Base-by-base conservation (phyloP, 2,113 vertebrate species). In the Nibea coibor region DNA sequence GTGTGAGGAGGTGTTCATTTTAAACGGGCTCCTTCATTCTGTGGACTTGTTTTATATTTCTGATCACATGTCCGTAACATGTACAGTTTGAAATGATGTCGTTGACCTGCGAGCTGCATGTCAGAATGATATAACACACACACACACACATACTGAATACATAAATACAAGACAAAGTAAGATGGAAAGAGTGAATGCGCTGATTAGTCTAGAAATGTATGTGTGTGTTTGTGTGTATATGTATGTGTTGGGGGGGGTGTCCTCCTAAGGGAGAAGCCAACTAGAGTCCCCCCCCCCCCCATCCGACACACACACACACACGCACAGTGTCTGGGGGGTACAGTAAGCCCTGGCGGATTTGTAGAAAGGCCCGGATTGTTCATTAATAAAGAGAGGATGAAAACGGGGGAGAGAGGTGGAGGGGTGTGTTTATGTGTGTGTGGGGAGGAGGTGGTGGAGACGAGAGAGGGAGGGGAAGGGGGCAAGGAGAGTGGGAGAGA, bases 341-440 rank as follows among this genome's bases (percentile, higher is more conserved):
- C 83, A 72, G 75, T 88, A 89, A 93, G 82, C 84, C 90, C 90
- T 16, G 22, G 80, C 83, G 82, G 48, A 89, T 92, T 93, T 93
- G 83, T 81, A 88, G 89, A 93, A 94, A 95, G 93, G 84, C 88
- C 88, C 56, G 79, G 80, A 94, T 93, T 93, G 88, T 96, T 95
- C 93, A 94, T 94, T 96, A 83, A 74, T 92, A 94, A 92, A 94
- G 89, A 94, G 96, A 95, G 88, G 83, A 95, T 89, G 86, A 91
- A 94, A 87, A 93, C 63, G 87, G 75, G 70, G 66, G 81, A 61
- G 75, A 58, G 53, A 68, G 68, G 61, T 63, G 62, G 64, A 68
- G 66, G 64, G 26, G 67, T 83, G 57, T 78, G 51, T 81, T 39
- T 86, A 66, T 81, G 66, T 83, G 65, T 61, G 43, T 66, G 74